Evolutionary conservation across 1,140 invertebrate species (phyloP), one percentile per base, ranked within the genome.

Genomic region (Psix sp.): DNA sequence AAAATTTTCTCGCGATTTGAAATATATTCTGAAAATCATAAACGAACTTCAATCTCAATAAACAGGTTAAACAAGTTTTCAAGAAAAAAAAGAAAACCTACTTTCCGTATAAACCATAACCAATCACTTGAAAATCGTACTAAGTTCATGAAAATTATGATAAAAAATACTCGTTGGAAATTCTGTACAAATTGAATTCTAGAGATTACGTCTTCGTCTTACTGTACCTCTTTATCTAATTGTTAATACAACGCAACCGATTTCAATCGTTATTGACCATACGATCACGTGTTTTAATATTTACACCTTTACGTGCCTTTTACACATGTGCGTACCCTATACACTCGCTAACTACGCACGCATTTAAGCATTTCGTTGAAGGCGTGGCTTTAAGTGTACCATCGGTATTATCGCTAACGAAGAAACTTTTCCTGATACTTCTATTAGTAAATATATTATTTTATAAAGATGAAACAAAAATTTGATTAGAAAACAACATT

Each of bases 371-470:
- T n/a, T 54, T 74, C 70, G 59, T 57, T 62, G 70, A 82, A 77
- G 83, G 83, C 80, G 83, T 84, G 82, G 82, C 82, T 80, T n/a
- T 2, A 66, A 39, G 62, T 54, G 56, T 77, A 62, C 77, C 82
- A 84, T 83, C 81, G 81, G 82, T 83, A 84, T 83, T 81, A 82
- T 82, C 80, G 79, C 21, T 16, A 60, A 42, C 40, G 46, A 24
- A 9, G 21, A 24, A 24, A 24, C 3, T 24, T 72, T 68, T n/a
- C n/a, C n/a, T n/a, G n/a, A n/a, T n/a, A n/a, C n/a, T n/a, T n/a
- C n/a, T n/a, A n/a, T n/a, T n/a, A n/a, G n/a, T n/a, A n/a, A n/a
- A n/a, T n/a, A n/a, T n/a, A n/a, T n/a, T n/a, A n/a, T n/a, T n/a
- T n/a, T n/a, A n/a, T n/a, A n/a, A n/a, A n/a, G n/a, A n/a, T n/a